Conservation (phyloP, 2,888 invertebrate species). For the Tiliacea aurago region DNA sequence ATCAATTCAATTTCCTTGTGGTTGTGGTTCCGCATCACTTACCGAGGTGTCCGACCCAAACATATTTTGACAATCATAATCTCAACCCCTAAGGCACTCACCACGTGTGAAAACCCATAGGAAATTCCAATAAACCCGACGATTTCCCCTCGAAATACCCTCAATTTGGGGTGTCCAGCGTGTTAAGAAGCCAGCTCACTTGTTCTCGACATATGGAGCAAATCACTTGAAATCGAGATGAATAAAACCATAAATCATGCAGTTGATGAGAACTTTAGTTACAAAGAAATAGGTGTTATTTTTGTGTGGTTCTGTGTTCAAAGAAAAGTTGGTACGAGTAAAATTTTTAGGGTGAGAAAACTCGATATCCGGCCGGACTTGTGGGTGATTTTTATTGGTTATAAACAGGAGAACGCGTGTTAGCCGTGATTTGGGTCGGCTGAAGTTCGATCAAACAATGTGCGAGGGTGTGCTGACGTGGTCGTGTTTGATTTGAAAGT, state of each 20-base stretch:
- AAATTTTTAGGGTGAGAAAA: slow-evolving; percentile 86
- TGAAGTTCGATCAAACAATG: slow-evolving; percentile 83
- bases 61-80: slow-evolving; percentile 62
- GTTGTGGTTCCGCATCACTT: slow-evolving; percentile 17
- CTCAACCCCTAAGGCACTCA: slow-evolving; percentile 69
- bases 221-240: slow-evolving; percentile 82
- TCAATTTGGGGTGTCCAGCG: slow-evolving; percentile 88
- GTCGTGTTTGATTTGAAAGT: slow-evolving; percentile 75
- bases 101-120: slow-evolving; percentile 83
- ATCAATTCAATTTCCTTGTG: background rate
- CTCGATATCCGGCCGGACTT: slow-evolving; percentile 87
- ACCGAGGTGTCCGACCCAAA: slow-evolving; percentile 42
- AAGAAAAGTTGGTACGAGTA: slow-evolving; percentile 66
- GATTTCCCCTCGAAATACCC: slow-evolving; percentile 83
- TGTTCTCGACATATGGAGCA: slow-evolving; percentile 87
- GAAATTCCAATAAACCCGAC: slow-evolving; percentile 88
- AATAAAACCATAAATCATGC: slow-evolving; percentile 61
- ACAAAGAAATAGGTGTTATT: slow-evolving; percentile 47
- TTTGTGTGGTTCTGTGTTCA: slow-evolving; percentile 45
- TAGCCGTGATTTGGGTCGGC: slow-evolving; percentile 80
- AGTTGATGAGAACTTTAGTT: slow-evolving; percentile 49
- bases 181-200: slow-evolving; percentile 86
- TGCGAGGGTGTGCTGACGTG: slow-evolving; percentile 70
- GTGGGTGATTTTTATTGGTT: slow-evolving; percentile 88
- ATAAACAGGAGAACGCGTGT: slow-evolving; percentile 83